These are phyloP conservation scores for Falcunculus frontatus DNA, from an alignment of 2,113 vertebrate genomes.

Conservation along the genomic window DNA sequence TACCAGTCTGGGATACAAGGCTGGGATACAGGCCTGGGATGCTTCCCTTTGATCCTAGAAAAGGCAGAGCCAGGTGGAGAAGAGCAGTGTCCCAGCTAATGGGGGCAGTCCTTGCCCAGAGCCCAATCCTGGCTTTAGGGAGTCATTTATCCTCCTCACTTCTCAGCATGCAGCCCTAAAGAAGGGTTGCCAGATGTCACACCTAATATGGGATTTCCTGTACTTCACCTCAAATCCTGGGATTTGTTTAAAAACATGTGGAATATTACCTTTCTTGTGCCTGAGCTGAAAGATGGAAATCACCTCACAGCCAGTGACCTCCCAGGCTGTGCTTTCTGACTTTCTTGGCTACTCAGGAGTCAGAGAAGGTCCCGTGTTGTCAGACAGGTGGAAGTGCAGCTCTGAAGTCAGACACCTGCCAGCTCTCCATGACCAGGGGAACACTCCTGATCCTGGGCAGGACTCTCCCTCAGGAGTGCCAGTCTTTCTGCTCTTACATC, in stretches of 20 bases:
- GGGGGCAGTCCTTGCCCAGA: neutral
- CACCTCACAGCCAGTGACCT: neutral
- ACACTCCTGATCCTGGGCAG: neutral
- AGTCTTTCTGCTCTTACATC: neutral
- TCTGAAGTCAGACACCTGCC: neutral
- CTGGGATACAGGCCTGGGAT: neutral
- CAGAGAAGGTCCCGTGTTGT: fast-evolving
- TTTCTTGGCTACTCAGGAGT: neutral
- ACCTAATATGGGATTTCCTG: neutral
- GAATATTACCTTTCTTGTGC: neutral
- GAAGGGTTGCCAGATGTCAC: neutral
- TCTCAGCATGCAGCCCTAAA: neutral
- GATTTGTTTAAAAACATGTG: neutral
- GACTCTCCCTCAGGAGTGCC: neutral
- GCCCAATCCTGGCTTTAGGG: neutral
- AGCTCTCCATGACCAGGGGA: neutral
- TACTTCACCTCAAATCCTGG: neutral
- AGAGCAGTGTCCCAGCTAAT: neutral
- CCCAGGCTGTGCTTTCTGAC: neutral
- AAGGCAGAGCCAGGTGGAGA: neutral
- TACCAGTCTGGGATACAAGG: neutral
- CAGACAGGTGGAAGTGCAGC: neutral
- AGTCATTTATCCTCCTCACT: neutral
- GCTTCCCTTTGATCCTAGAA: neutral
- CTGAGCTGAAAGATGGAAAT: neutral